A percentile compares a stretch with the other conserved stretches of the same genome.
These are phyloP conservation scores for Lamproptera curius DNA, from an alignment of 2,888 invertebrate species.

Conservation along the genomic window DNA sequence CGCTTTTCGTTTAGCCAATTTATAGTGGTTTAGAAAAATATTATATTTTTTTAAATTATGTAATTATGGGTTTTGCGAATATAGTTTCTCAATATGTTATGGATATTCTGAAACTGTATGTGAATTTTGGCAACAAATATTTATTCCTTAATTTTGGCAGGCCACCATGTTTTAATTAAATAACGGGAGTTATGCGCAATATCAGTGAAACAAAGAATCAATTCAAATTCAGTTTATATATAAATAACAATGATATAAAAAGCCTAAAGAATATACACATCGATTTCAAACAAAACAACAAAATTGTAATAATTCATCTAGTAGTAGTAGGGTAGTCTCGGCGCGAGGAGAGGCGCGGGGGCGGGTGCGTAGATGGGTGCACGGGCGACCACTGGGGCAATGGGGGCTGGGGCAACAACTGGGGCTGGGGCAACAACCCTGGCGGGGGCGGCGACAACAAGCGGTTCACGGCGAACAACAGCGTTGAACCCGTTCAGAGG, in stretches of 20 bases:
- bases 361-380: constrained; percentile 34
- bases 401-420: constrained; percentile 35
- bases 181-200: too few species aligned
- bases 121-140: too few species aligned
- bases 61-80: too few species aligned
- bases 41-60: too few species aligned
- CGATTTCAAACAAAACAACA: constrained; percentile 51
- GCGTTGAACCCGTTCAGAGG: constrained; percentile 78
- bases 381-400: constrained; percentile 34
- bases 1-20: too few species aligned
- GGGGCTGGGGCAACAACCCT: constrained; percentile 42
- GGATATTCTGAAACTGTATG: too few species aligned
- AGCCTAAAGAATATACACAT: constrained; percentile 43
- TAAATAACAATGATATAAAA: constrained; percentile 65
- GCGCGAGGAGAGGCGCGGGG: constrained; percentile 37
- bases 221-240: constrained; percentile 27
- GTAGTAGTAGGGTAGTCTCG: constrained; percentile 58
- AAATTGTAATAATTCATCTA: constrained; percentile 73
- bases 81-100: too few species aligned
- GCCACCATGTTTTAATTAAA: too few species aligned
- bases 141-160: too few species aligned
- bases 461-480: constrained; percentile 74
- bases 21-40: too few species aligned
- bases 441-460: constrained; percentile 45
- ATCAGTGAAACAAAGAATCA: constrained; percentile 4